Percentiles rank a stretch among this genome's conserved stretches.
Conservation (phyloP, 2,888 invertebrate species). For the Deroplatys truncata region DNA sequence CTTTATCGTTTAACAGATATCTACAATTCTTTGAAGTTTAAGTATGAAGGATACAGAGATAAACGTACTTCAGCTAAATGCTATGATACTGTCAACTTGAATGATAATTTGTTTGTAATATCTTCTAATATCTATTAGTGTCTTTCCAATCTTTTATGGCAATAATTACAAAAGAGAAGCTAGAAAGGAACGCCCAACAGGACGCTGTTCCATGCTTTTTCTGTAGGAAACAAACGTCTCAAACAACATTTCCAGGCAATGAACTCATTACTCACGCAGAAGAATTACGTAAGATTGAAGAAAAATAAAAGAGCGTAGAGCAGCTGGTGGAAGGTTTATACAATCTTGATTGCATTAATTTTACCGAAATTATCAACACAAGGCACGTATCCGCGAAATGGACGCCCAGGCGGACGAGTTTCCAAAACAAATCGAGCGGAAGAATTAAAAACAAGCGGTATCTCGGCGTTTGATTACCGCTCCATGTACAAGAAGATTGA, state of each 20-base stretch:
- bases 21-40: too few species aligned
- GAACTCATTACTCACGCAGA: background rate
- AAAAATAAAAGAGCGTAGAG: background rate
- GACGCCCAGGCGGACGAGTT: background rate
- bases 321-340: background rate
- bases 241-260: background rate
- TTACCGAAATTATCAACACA: background rate
- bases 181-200: too few species aligned
- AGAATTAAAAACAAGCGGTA: background rate
- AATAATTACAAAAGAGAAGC: too few species aligned
- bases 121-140: too few species aligned
- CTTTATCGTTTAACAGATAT: too few species aligned
- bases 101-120: too few species aligned
- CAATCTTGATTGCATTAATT: background rate
- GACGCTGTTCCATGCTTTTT: background rate
- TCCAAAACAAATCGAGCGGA: background rate
- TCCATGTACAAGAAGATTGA: background rate
- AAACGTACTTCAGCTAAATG: too few species aligned
- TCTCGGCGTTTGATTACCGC: background rate
- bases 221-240: background rate
- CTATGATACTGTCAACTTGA: too few species aligned
- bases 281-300: background rate
- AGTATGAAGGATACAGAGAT: too few species aligned
- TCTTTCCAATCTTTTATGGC: too few species aligned
- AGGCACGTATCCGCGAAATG: background rate